A percentile compares a stretch with the other conserved stretches of the same genome.
Conservation (phyloP, 2,797 vertebrate species). For the Argentina silus region DNA sequence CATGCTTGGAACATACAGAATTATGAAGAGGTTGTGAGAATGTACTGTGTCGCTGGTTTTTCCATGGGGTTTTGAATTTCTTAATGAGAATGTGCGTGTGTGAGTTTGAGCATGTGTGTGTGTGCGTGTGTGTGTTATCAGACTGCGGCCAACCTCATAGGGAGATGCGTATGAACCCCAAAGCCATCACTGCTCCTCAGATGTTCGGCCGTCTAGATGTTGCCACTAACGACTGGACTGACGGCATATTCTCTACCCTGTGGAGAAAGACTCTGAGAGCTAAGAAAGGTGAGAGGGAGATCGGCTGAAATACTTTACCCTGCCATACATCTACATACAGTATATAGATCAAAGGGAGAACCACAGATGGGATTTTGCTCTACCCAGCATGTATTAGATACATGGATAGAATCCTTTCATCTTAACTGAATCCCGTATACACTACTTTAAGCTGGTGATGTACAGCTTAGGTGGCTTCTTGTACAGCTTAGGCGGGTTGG, state of each 20-base stretch:
- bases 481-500: not conserved
- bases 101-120: slow-evolving; percentile 26
- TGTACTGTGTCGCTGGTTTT: not conserved
- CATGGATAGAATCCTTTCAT: not conserved
- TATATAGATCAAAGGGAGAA: not conserved
- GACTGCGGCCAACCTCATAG: slow-evolving; percentile 92
- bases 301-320: not conserved
- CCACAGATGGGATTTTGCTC: not conserved
- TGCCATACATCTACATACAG: not conserved
- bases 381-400: not conserved
- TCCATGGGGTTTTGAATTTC: too few species aligned
- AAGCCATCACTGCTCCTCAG: slow-evolving; percentile 95
- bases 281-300: slow-evolving; percentile 83
- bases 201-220: slow-evolving; percentile 97
- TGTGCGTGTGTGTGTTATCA: slow-evolving; percentile 54
- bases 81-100: slow-evolving; percentile 16
- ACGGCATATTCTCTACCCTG: slow-evolving; percentile 94
- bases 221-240: slow-evolving; percentile 98
- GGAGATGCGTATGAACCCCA: slow-evolving; percentile 99
- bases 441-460: not conserved
- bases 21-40: not conserved
- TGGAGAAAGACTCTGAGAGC: slow-evolving; percentile 96
- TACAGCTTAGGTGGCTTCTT: not conserved
- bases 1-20: not conserved
- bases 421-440: not conserved